A percentile compares a stretch with the other conserved stretches of the same genome.
These are phyloP conservation scores for Oncopeltus fasciatus DNA, from an alignment of 1,140 invertebrate genomes.

Conservation along the genomic window DNA sequence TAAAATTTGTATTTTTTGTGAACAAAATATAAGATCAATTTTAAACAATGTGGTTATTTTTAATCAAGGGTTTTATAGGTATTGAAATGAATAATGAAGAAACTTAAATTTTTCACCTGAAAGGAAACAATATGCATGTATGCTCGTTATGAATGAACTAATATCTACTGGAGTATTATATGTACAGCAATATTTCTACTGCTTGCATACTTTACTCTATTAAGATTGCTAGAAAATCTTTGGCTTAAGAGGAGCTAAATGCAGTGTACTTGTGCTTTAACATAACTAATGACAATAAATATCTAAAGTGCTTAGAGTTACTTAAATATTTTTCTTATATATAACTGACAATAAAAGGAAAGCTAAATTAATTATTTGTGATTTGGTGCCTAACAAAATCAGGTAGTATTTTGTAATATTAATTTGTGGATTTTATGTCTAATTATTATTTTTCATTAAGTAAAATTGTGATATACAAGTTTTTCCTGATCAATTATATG, in stretches of 20 bases:
- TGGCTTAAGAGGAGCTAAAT: neutral
- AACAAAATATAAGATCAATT: too few species aligned
- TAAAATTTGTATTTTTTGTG: too few species aligned
- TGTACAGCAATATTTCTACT: neutral
- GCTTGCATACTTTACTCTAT: neutral
- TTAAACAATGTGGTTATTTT: too few species aligned
- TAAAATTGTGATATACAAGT: too few species aligned
- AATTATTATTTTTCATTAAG: too few species aligned
- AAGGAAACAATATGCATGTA: slow-evolving; percentile 3
- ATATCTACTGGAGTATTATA: neutral
- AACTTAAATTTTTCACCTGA: neutral
- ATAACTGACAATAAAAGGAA: slow-evolving; percentile 1
- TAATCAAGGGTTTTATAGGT: too few species aligned
- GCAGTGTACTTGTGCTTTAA: neutral
- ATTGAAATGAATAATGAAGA: neutral
- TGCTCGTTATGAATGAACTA: neutral
- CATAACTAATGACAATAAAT: neutral
- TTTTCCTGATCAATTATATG: too few species aligned
- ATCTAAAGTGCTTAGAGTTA: slow-evolving; percentile 2
- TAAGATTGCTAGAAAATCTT: neutral
- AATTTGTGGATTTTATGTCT: too few species aligned
- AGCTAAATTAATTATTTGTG: neutral
- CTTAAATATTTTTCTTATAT: neutral
- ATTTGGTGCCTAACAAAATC: slow-evolving; percentile 3
- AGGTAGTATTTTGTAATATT: too few species aligned